Percentiles rank a stretch among this genome's conserved stretches.
phyloP scores from a whole-genome alignment of 1,140 invertebrate species.

The Drosophila lacertosa region DNA sequence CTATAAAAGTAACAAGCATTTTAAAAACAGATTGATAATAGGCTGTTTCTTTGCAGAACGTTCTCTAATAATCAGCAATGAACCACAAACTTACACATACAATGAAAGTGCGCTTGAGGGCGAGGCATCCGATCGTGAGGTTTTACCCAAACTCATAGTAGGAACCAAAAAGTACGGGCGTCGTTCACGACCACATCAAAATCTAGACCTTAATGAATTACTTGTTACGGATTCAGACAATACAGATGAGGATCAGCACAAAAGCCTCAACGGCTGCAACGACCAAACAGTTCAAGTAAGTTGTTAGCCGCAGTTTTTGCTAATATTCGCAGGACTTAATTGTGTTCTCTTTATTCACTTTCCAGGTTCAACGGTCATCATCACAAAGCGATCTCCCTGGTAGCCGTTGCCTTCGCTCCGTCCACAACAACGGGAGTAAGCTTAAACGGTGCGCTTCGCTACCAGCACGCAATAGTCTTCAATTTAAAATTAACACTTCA shows the following conservation, averaged over 20 bases:
- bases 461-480: constrained; percentile 78
- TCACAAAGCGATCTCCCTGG: constrained; percentile 85
- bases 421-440: constrained; percentile 83
- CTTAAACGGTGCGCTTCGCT: constrained; percentile 85
- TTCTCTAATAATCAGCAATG: constrained; percentile 72
- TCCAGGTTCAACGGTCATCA: constrained; percentile 84
- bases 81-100: constrained; percentile 43
- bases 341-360: not conserved
- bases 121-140: constrained; percentile 87
- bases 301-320: not conserved
- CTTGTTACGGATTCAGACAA: constrained; percentile 81
- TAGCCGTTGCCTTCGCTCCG: constrained; percentile 79
- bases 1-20: not conserved
- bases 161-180: constrained; percentile 92
- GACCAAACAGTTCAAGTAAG: constrained; percentile 60
- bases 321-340: not conserved
- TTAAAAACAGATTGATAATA: constrained; percentile 7
- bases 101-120: constrained; percentile 85
- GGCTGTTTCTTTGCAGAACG: constrained; percentile 60
- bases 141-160: constrained; percentile 89
- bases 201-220: constrained; percentile 60
- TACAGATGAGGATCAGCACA: constrained; percentile 67
- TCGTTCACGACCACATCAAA: constrained; percentile 86
- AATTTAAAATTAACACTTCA: constrained; percentile 44
- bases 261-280: constrained; percentile 52